phyloP scores from a whole-genome alignment of 2,113 vertebrate species.

The Ptilorrhoa leucosticta region DNA sequence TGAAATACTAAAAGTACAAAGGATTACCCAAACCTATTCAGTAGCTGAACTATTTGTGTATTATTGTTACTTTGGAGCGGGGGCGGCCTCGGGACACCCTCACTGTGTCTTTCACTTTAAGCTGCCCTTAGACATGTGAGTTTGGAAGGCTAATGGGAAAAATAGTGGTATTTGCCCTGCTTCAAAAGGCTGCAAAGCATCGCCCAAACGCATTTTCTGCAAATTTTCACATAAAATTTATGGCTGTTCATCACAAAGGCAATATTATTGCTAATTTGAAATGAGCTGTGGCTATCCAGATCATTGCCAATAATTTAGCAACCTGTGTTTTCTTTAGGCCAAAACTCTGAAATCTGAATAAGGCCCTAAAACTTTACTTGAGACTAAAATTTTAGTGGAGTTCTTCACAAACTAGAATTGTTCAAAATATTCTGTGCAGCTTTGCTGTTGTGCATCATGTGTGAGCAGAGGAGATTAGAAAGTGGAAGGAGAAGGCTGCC shows the following conservation, averaged over 20 bases:
- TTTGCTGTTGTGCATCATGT: neutral
- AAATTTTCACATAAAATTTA: neutral
- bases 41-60: constrained; percentile 22
- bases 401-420: neutral
- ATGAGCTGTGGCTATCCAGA: neutral
- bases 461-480: neutral
- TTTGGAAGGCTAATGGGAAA: neutral
- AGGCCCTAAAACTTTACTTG: neutral
- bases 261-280: neutral
- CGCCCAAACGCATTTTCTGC: neutral
- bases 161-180: neutral
- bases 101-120: neutral
- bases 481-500: neutral
- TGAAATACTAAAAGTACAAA: constrained; percentile 53
- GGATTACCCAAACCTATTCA: constrained; percentile 38
- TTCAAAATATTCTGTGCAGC: neutral
- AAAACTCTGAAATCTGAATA: neutral
- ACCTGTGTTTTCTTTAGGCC: neutral
- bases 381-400: neutral
- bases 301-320: neutral
- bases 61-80: neutral
- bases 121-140: neutral
- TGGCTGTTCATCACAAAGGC: neutral
- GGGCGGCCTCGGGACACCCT: neutral
- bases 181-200: neutral